Base-by-base conservation (phyloP, 2,113 vertebrate genomes). In the Carollia perspicillata region DNA sequence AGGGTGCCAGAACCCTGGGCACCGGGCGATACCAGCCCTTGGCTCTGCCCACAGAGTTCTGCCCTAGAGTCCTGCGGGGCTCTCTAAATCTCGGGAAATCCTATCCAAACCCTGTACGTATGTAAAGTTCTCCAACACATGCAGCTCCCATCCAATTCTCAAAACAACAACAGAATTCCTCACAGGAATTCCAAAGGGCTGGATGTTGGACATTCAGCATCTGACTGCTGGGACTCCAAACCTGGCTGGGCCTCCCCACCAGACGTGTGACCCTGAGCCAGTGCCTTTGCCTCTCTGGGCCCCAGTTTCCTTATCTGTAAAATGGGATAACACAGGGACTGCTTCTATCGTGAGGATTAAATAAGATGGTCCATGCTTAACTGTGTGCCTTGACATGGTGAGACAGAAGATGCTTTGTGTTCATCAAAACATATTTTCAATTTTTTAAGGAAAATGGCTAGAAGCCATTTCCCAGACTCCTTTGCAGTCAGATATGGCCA, bases 111-210 rank as follows among this genome's bases (percentile, higher is more conserved):
- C 37, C 40, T 26, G 9, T 17, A 9, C 44, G 8, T n/a, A 10
- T 16, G 14, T n/a, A 33, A 5, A 2, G 13, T 20, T n/a, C 78
- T 42, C 33, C 53, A 35, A 22, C 0, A 0, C 16, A 37, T n/a
- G 28, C 33, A 84, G 22, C 66, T 58, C 13, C 26, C 26, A 66
- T 4, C n/a, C 35, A 49, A 12, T 18, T 75, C 74, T 90, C 63
- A 8, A 40, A 74, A 23, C 44, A 49, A 20, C 1, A 13, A 78
- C 0, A 40, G 60, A 58, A 44, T 58, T 81, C 44, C 4, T 81
- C 40, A n/a, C 0, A n/a, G 69, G 71, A 63, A 58, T 23, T 8
- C 55, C 55, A 58, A 90, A 49, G 11, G 13, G 30, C 86, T 79
- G 63, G 40, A 40, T 66, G 33, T 22, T 17, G 53, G 0, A 35